phyloP scores from a whole-genome alignment of 2,888 invertebrate genomes.

The Spodoptera littoralis region DNA sequence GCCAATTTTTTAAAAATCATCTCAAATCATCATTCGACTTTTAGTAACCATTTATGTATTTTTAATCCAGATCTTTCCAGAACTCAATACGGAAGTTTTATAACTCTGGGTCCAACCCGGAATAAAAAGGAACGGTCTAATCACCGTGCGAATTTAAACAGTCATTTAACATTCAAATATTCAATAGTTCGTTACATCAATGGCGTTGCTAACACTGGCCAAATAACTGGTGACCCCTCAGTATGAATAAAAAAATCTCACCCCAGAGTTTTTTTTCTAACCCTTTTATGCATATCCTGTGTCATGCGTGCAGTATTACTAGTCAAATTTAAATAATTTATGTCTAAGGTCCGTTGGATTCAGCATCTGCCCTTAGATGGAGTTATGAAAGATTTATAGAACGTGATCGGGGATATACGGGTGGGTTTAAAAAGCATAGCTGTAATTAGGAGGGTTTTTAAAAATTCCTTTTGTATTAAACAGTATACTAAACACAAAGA shows the following conservation, averaged over 20 bases:
- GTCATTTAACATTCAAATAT: slow-evolving; percentile 70
- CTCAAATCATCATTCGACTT: too few relatives aligned
- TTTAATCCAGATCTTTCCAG: background rate
- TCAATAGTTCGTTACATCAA: slow-evolving; percentile 77
- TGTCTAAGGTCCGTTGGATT: slow-evolving; percentile 77
- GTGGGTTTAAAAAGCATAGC: slow-evolving; percentile 32
- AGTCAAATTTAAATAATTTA: slow-evolving; percentile 89
- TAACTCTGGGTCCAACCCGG: slow-evolving; percentile 22
- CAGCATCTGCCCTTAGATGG: slow-evolving; percentile 77
- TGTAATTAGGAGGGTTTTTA: slow-evolving; percentile 24
- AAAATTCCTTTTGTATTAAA: slow-evolving; percentile 4
- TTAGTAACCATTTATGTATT: background rate
- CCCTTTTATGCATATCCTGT: slow-evolving; percentile 88
- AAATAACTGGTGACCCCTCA: slow-evolving; percentile 72
- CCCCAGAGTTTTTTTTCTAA: slow-evolving; percentile 80
- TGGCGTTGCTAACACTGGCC: slow-evolving; percentile 76
- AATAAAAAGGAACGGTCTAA: slow-evolving; percentile 53
- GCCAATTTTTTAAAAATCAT: slow-evolving; percentile 1
- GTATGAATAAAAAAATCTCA: slow-evolving; percentile 79
- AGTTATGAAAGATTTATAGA: slow-evolving; percentile 61
- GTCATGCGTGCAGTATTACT: slow-evolving; percentile 85
- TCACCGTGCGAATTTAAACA: slow-evolving; percentile 79
- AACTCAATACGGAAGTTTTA: slow-evolving; percentile 5
- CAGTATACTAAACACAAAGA: too few relatives aligned
- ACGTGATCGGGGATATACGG: slow-evolving; percentile 38